Conservation (phyloP, 1,140 invertebrate species). For the Muscidifurax raptorellus region DNA sequence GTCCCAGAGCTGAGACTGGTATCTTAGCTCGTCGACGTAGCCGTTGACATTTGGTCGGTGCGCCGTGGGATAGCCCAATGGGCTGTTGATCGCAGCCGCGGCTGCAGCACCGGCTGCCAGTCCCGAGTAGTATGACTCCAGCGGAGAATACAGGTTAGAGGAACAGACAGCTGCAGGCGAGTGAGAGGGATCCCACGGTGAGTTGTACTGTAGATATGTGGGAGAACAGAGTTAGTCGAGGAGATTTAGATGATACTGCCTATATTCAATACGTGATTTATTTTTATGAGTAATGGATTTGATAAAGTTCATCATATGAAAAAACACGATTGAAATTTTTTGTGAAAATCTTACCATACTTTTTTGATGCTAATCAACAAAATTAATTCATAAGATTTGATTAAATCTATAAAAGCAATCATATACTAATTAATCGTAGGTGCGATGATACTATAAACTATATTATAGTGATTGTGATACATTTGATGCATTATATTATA, state of each 20-base stretch:
- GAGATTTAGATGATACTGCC: background rate
- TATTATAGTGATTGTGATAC: background rate
- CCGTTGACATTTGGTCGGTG: constrained; percentile 51
- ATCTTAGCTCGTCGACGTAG: constrained; percentile 72
- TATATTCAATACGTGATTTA: background rate
- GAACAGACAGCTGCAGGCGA: constrained; percentile 62
- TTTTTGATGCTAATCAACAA: background rate
- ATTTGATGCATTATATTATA: background rate
- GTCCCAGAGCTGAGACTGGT: constrained; percentile 77
- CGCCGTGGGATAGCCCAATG: background rate
- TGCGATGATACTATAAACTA: background rate
- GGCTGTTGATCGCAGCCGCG: background rate
- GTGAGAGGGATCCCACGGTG: constrained; percentile 68
- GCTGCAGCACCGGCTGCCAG: constrained; percentile 16
- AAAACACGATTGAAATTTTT: no score
- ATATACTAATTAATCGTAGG: background rate
- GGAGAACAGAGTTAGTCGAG: background rate
- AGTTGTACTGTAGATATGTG: constrained; percentile 55
- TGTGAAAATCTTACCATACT: background rate
- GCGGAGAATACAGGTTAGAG: constrained; percentile 57
- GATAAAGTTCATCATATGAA: no score
- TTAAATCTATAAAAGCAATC: background rate
- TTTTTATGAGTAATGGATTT: no score
- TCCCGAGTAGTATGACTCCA: constrained; percentile 64
- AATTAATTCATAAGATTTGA: background rate